These are phyloP conservation scores for Idaea straminata DNA, from an alignment of 2,888 invertebrate species.

Conservation along the genomic window DNA sequence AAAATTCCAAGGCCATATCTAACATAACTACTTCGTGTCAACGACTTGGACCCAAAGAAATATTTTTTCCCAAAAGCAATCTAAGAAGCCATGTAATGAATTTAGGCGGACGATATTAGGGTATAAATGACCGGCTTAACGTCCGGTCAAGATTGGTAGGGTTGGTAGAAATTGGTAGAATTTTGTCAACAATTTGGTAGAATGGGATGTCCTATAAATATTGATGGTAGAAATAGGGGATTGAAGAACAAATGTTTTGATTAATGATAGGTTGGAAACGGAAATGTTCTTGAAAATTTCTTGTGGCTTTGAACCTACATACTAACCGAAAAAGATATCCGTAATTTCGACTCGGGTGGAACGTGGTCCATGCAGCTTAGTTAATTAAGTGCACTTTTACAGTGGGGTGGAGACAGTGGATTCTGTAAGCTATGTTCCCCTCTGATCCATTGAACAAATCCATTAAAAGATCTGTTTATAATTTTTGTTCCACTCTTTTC, in stretches of 20 bases:
- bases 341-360: not conserved
- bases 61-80: slow-evolving; percentile 54
- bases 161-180: not conserved
- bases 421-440: too few relatives aligned
- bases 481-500: too few relatives aligned
- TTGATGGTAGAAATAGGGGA: not conserved
- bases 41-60: slow-evolving; percentile 29
- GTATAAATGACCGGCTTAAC: slow-evolving; percentile 20
- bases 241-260: not conserved
- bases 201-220: not conserved
- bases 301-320: not conserved
- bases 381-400: not conserved
- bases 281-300: not conserved
- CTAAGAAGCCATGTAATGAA: slow-evolving; percentile 46
- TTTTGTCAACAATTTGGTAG: not conserved
- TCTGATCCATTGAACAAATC: too few relatives aligned
- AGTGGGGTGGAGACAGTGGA: too few relatives aligned
- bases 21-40: slow-evolving; percentile 16
- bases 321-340: not conserved
- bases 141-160: not conserved
- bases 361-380: not conserved
- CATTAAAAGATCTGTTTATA: too few relatives aligned
- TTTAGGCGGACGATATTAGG: slow-evolving; percentile 43
- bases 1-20: slow-evolving; percentile 1
- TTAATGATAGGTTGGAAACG: not conserved